Conservation (phyloP, 2,888 invertebrate species). For the Lutraria lutraria region DNA sequence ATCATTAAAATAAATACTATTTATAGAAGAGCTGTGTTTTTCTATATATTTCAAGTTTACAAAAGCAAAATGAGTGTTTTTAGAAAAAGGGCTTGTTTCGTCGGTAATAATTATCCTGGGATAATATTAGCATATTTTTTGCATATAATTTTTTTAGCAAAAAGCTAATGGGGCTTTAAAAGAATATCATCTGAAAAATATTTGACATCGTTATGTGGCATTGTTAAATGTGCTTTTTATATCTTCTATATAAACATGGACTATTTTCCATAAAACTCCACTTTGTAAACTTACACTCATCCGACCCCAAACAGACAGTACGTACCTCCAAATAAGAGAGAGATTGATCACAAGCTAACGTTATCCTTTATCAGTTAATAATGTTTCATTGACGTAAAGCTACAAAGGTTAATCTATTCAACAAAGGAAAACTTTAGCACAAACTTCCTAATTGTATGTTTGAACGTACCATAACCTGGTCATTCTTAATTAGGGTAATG, state of each 20-base stretch:
- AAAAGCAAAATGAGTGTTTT: too few species aligned
- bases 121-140: too few species aligned
- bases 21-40: too few species aligned
- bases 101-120: too few species aligned
- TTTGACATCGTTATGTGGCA: neutral
- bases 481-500: neutral
- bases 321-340: neutral
- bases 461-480: neutral
- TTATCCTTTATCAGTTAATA: slow-evolving; percentile 12
- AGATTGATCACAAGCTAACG: neutral
- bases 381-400: slow-evolving; percentile 5
- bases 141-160: too few species aligned
- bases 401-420: neutral
- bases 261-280: neutral
- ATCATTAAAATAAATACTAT: too few species aligned
- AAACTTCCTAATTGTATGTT: neutral
- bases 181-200: too few species aligned
- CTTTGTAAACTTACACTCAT: neutral
- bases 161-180: too few species aligned
- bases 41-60: too few species aligned
- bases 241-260: slow-evolving; percentile 3
- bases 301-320: neutral
- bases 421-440: neutral
- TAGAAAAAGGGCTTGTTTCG: too few species aligned
- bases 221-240: neutral